Evolutionary conservation across 2,797 vertebrate genomes (phyloP), one percentile per base, ranked within the genome.

Genomic region (Gymnopithys bicolor): DNA sequence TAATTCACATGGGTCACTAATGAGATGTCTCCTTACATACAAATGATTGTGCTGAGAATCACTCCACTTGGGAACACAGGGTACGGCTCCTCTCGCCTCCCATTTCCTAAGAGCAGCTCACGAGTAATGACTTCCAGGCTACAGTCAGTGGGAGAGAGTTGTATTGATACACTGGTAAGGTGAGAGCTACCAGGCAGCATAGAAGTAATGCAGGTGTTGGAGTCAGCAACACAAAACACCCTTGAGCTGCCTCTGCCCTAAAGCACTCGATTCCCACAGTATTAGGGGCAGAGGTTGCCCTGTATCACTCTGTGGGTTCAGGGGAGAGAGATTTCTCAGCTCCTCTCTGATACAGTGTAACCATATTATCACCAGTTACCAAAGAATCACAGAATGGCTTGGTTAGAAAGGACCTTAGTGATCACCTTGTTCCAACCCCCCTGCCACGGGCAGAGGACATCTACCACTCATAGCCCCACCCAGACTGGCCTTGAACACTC

Each of bases 131-230:
- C 19, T 76, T 51, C 24, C 59, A 82, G 52, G n/a, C 30, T 62
- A 19, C 14, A 32, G n/a, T 37, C 78, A 48, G 39, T 19, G 23
- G 24, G 64, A 60, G 8, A 69, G 49, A 64, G 17, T 11, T n/a
- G 37, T 62, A 19, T 30, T 63, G 33, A 37, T 30, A 15, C 19
- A n/a, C 0, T 0, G 7, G 17, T 14, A 7, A 28, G 45, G 15
- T 3, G 33, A 55, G 48, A 53, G 25, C 35, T 39, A 19, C 6
- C 2, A 13, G 45, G 15, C 73, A 78, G 37, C 49, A 46, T 11
- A 52, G 46, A 41, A 68, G 59, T n/a, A 89, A 30, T 13, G 25
- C 37, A 32, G 46, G 56, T 45, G 28, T 8, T 73, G 60, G 64
- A 69, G 7, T 33, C 11, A 51, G 58, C n/a, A 46, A 4, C 4